These are phyloP conservation scores for Leucania comma DNA, from an alignment of 2,888 invertebrate species.

Conservation along the genomic window DNA sequence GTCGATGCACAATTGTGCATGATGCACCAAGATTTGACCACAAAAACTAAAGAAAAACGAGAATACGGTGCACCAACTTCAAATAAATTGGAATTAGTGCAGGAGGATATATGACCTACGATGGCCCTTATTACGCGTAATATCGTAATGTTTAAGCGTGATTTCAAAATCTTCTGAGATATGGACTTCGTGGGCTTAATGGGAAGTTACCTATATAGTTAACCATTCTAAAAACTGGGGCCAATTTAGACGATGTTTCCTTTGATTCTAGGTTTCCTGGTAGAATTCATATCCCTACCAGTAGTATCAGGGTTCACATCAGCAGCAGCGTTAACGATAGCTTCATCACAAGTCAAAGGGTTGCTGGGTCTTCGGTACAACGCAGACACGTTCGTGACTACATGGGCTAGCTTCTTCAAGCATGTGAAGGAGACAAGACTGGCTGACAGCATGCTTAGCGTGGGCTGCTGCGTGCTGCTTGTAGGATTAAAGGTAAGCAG, in stretches of 20 bases:
- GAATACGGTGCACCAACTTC: too few relatives aligned
- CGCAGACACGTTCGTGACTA: constrained; percentile 91
- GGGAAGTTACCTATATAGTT: too few relatives aligned
- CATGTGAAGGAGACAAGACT: constrained; percentile 89
- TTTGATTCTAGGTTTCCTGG: constrained; percentile 91
- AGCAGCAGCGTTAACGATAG: constrained; percentile 94
- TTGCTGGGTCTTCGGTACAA: constrained; percentile 91
- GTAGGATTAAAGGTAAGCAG: constrained; percentile 91
- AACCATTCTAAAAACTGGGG: background rate
- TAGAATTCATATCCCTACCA: constrained; percentile 94
- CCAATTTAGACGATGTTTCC: background rate
- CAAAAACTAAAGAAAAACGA: too few relatives aligned
- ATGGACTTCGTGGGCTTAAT: too few relatives aligned
- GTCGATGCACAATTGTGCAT: too few relatives aligned
- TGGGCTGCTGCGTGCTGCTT: constrained; percentile 91
- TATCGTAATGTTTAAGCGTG: too few relatives aligned
- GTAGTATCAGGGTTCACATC: constrained; percentile 95
- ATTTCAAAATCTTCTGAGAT: too few relatives aligned
- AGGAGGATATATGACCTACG: too few relatives aligned
- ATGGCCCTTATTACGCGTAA: too few relatives aligned
- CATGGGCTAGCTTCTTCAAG: constrained; percentile 90
- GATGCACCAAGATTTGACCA: too few relatives aligned
- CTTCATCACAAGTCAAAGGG: constrained; percentile 93
- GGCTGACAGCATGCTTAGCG: constrained; percentile 92
- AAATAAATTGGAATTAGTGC: too few relatives aligned